Conservation (phyloP, 37 sponge, comb jelly and placozoan genomes). For the Chondrosia reniformis region DNA sequence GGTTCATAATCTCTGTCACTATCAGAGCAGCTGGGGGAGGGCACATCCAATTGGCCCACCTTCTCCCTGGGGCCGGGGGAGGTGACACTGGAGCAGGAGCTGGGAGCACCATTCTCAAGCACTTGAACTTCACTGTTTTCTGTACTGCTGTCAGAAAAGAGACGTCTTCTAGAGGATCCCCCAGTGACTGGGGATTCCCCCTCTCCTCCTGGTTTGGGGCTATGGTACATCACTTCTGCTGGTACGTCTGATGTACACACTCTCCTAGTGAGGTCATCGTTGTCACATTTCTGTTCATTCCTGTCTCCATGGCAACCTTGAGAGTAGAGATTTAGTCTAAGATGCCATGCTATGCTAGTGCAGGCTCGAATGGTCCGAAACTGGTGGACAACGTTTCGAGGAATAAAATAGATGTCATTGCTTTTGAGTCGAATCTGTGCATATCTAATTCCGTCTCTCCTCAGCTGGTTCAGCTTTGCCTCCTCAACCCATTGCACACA, state of each 20-base stretch:
- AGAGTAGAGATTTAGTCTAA: slow-evolving; percentile 60
- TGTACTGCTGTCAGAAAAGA: slow-evolving; percentile 9
- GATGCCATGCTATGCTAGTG: slow-evolving; percentile 95
- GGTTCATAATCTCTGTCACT: neutral
- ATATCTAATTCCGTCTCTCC: slow-evolving; percentile 74
- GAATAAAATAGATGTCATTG: slow-evolving; percentile 97
- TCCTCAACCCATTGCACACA: slow-evolving; percentile 95
- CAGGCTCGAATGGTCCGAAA: slow-evolving; percentile 88
- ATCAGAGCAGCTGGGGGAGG: neutral
- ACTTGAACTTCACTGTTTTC: neutral
- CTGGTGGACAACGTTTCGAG: slow-evolving; percentile 94
- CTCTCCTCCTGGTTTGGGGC: neutral
- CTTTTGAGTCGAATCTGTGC: slow-evolving; percentile 69
- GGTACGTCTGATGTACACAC: neutral
- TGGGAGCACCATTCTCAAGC: neutral
- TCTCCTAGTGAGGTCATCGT: neutral
- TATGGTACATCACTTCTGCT: neutral
- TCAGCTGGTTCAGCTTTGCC: slow-evolving; percentile 89
- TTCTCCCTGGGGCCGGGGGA: neutral
- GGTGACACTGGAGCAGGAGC: neutral
- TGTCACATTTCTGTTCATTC: neutral
- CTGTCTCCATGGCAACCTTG: neutral
- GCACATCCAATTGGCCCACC: neutral
- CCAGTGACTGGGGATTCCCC: neutral
- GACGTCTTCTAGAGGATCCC: neutral